Base-by-base conservation (phyloP, 92 coral and sea anemone genomes). In the Phymanthus crucifer region DNA sequence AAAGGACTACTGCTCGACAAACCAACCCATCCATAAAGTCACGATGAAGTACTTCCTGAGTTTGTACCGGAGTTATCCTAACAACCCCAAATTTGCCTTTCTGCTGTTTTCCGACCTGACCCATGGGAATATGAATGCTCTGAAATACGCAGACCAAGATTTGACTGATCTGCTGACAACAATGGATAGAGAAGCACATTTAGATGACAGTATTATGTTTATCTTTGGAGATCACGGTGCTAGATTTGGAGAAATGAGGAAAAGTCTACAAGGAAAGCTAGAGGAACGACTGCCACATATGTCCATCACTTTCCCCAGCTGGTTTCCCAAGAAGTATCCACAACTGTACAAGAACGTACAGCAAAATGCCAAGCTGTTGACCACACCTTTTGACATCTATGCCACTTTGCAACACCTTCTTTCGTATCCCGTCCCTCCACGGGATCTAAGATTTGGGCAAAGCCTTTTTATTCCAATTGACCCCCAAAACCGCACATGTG, bases 161-260 rank as follows among this genome's bases (percentile, higher is more conserved):
- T 56, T 87, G 1, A 43, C 61, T 18, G 58, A 74, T 2, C 31
- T 92, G 24, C 75, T 92, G 45, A 54, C 73, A 68, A 69, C 37
- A 10, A 43, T 92, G 37, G 84, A 90, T 23, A 40, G 75, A 2
- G 86, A 87, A 40, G 33, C 36, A 18, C 52, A 76, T 29, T 66
- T 91, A 4, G 83, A 90, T 11, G 82, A 87, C 13, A 87, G 90
- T 11, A 52, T 87, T 50, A 79, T 91, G 54, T 70, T 91, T 4
- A 76, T 91, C 27, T 89, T 91, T 66, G 92, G 92, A 10, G 95
- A 91, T 45, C 95, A 91, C 64, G 95, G 95, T n/a, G 52, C 54
- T 31, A 84, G 95, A 33, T 82, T 65, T 40, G 86, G 83, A 8
- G 43, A 21, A 8, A 74, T 86, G 40, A 75, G 95, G 50, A 83